Evolutionary conservation across 35 echinoderm and acorn worm species (phyloP).

Genomic region (Lytechinus pictus): DNA sequence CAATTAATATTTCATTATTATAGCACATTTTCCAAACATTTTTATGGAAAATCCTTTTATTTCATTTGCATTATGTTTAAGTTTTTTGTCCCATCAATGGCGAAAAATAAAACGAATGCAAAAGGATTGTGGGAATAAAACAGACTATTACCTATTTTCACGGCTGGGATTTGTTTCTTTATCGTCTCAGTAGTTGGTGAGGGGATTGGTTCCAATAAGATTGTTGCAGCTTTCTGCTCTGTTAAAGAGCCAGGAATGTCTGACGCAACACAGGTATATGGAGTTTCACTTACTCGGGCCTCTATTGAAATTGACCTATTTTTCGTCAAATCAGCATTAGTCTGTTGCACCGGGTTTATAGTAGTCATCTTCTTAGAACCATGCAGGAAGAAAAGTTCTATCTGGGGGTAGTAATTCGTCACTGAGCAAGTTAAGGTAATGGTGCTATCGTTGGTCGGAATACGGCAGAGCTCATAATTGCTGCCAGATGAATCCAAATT

Average conservation of each 20-base stretch:
- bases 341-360: neutral
- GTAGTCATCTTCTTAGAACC: neutral
- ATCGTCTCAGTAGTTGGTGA: no score
- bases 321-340: neutral
- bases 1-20: no score
- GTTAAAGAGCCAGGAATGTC: neutral
- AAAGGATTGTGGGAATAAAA: no score
- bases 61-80: no score
- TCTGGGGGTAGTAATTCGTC: neutral
- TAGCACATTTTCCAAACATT: no score
- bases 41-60: no score
- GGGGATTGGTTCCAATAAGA: no score
- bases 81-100: no score
- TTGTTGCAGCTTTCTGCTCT: neutral
- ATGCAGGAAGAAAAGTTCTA: neutral
- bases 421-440: neutral
- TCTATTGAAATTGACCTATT: neutral
- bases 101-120: no score
- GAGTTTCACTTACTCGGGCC: neutral
- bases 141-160: no score
- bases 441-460: neutral
- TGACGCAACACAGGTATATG: neutral
- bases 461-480: neutral
- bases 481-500: no score
- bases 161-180: no score